Evolutionary conservation across 2,113 vertebrate species (phyloP).

Genomic region (Sceloporus undulatus): DNA sequence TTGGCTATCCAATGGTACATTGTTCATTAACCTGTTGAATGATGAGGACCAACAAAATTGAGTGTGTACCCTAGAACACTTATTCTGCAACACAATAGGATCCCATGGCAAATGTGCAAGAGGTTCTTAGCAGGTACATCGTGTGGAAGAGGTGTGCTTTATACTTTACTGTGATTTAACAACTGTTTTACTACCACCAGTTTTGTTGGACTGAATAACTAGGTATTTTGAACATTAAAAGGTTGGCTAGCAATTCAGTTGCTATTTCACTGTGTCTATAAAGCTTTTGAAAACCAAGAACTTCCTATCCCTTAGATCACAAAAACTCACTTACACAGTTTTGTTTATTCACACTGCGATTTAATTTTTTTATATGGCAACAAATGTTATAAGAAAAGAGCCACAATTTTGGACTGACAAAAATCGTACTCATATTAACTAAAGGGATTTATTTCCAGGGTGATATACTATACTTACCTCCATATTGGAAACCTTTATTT

Average conservation of each 20-base stretch:
- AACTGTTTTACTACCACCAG: not conserved
- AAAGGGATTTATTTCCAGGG: not conserved
- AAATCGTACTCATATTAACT: not conserved
- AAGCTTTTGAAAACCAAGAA: not conserved
- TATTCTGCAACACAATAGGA: not conserved
- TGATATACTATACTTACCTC: not conserved
- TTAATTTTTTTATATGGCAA: constrained; percentile 13
- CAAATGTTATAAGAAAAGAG: constrained; percentile 1
- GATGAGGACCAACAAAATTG: not conserved
- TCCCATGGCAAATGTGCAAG: not conserved
- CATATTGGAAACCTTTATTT: not conserved
- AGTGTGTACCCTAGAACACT: no score
- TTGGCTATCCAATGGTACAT: not conserved
- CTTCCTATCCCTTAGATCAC: not conserved
- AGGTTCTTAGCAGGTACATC: not conserved
- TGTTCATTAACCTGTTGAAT: not conserved
- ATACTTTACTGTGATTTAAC: not conserved
- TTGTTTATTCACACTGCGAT: not conserved
- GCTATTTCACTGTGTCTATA: not conserved
- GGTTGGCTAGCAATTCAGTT: not conserved
- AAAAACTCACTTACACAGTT: not conserved
- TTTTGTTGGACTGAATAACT: not conserved
- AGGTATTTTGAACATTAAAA: not conserved
- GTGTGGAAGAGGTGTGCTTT: not conserved
- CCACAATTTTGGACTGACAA: constrained; percentile 8